These are phyloP conservation scores for Neodiprion fabricii DNA, from an alignment of 1,140 invertebrate species.

Conservation along the genomic window DNA sequence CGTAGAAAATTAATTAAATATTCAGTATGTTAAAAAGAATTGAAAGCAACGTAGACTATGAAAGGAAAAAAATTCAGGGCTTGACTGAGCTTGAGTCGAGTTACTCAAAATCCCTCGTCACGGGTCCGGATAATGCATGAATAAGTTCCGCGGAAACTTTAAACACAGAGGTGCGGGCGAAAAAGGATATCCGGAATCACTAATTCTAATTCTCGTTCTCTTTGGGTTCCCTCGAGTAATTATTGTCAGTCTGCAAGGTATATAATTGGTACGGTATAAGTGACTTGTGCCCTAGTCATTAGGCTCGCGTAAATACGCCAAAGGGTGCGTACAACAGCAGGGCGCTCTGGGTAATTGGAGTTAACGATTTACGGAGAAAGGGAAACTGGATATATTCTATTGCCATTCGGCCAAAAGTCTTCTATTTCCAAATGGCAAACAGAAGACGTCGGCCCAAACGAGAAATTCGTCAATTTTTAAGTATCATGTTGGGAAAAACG, in stretches of 20 bases:
- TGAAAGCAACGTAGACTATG: too few relatives aligned
- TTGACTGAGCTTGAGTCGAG: too few relatives aligned
- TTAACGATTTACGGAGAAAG: neutral
- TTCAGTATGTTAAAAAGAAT: too few relatives aligned
- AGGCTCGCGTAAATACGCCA: neutral
- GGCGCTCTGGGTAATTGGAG: neutral
- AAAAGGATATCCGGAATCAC: slow-evolving; percentile 5
- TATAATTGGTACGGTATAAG: neutral
- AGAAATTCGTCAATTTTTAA: too few relatives aligned
- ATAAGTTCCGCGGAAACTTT: too few relatives aligned
- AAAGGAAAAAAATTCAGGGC: too few relatives aligned
- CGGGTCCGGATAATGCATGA: too few relatives aligned
- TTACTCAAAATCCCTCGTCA: too few relatives aligned
- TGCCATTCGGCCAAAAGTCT: neutral
- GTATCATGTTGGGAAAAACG: neutral
- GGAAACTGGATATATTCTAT: neutral
- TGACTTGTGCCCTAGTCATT: neutral
- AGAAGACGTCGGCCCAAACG: neutral
- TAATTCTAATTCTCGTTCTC: neutral
- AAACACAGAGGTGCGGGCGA: neutral
- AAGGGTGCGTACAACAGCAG: neutral
- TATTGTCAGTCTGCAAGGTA: slow-evolving; percentile 3
- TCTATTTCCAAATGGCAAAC: neutral
- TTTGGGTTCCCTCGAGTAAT: neutral
- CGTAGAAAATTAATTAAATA: too few relatives aligned